These are phyloP conservation scores for Xanthia icteritia DNA, from an alignment of 2,888 invertebrate species.

Conservation along the genomic window DNA sequence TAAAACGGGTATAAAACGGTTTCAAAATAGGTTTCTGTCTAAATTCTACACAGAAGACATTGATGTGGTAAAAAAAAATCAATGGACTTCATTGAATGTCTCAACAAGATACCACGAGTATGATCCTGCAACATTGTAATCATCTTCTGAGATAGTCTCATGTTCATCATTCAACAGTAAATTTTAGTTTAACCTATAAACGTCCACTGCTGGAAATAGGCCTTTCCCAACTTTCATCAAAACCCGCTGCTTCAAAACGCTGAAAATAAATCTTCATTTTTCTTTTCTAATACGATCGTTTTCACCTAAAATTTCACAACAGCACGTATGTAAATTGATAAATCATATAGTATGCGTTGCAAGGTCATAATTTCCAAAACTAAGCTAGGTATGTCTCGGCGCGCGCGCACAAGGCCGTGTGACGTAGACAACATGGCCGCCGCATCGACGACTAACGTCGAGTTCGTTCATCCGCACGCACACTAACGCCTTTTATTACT, in stretches of 20 bases:
- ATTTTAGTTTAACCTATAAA: neutral
- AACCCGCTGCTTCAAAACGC: neutral
- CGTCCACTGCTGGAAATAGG: neutral
- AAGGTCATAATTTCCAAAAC: conserved; percentile 62
- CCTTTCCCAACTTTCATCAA: neutral
- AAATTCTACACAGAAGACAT: neutral
- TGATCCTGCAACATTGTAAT: neutral
- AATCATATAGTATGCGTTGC: conserved; percentile 61
- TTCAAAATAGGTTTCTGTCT: neutral
- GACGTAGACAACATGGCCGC: conserved; percentile 67
- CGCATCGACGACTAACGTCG: conserved; percentile 45
- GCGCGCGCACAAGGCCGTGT: conserved; percentile 65
- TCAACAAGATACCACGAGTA: neutral
- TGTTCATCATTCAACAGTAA: neutral
- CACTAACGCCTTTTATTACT: conserved; percentile 51
- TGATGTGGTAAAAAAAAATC: neutral
- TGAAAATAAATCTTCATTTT: neutral
- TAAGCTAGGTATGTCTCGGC: conserved; percentile 53
- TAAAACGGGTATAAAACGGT: no score
- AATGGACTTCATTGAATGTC: neutral
- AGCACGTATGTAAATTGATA: conserved; percentile 61
- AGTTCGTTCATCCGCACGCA: conserved; percentile 67
- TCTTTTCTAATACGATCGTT: conserved; percentile 5
- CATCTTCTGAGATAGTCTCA: neutral
- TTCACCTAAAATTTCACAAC: conserved; percentile 52